Evolutionary conservation across 2,113 vertebrate genomes (phyloP), one percentile per base, ranked within the genome.

Genomic region (Calypte anna): DNA sequence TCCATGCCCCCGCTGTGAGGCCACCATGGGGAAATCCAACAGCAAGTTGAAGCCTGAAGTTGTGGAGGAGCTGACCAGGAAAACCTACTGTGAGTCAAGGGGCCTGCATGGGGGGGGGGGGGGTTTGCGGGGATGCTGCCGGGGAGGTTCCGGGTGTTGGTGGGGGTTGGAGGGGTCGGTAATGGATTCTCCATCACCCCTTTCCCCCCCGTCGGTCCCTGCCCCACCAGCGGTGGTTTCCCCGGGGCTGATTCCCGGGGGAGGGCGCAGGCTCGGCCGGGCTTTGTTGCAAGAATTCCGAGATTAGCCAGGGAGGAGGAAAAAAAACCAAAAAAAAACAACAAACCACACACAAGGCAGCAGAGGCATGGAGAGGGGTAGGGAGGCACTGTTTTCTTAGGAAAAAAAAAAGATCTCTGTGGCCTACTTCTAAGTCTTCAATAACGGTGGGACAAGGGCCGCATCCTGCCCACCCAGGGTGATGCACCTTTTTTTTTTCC

Each of bases 21-120:
- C 91, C 93, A 76, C 93, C 97, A 99, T 99, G 99, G 99, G 99
- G 66, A 99, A 99, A 97, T 99, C 99, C 89, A 99, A 99, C 98
- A 99, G 99, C 98, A 99, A 99, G 97, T 97, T 99, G 94, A 99
- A 99, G 96, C 99, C 98, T 61, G 99, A 99, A 97, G 98, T 99
- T 93, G 98, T 99, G 97, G 99, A 99, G 96, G 99, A 99, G 88
- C 96, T 99, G 96, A 99, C 99, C 77, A 98, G 99, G 95, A 99
- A 99, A 92, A 99, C 99, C 24, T 99, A 99, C 98, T 99, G 99
- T 99, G 96, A 99, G 99, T 99, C 95, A 23, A 5, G 23, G 63
- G 62, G 80, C 33, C 54, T 53, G 36, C 53, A 13, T 3, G 61
- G 59, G 6, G 12, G 30, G 33, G 12, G 15, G 44, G 44, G 19